Evolutionary conservation across 2,113 vertebrate genomes (phyloP).

Genomic region (Stercorarius parasiticus): DNA sequence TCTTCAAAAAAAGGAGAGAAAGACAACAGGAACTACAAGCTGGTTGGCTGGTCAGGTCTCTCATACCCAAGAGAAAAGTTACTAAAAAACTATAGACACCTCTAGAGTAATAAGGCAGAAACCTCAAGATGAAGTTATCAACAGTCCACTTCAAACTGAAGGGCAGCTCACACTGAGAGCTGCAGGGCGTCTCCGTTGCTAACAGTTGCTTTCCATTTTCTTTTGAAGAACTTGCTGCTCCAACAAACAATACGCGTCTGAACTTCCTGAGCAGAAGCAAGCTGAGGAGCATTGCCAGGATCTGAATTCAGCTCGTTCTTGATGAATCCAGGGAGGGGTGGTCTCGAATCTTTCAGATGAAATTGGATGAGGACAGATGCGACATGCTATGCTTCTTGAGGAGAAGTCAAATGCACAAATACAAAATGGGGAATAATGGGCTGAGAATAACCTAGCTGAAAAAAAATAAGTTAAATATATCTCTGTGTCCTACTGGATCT

Average conservation of each 20-base stretch:
- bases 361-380: background rate
- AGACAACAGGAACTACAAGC: background rate
- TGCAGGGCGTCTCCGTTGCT: background rate
- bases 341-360: background rate
- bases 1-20: background rate
- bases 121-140: background rate
- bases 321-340: background rate
- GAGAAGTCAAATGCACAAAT: background rate
- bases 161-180: background rate
- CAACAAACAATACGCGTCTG: background rate
- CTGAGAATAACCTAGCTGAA: background rate
- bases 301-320: background rate
- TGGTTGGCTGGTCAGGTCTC: too few species aligned
- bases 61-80: background rate
- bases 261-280: background rate
- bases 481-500: background rate
- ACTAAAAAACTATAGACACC: background rate
- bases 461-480: background rate
- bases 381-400: background rate
- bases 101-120: background rate
- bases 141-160: background rate
- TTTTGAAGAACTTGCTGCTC: background rate
- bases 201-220: background rate
- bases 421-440: background rate
- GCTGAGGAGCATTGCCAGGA: background rate